Percentiles rank a stretch among this genome's conserved stretches.
Evolutionary conservation across 2,888 invertebrate species (phyloP).

Genomic region (Quadroppia sp.): DNA sequence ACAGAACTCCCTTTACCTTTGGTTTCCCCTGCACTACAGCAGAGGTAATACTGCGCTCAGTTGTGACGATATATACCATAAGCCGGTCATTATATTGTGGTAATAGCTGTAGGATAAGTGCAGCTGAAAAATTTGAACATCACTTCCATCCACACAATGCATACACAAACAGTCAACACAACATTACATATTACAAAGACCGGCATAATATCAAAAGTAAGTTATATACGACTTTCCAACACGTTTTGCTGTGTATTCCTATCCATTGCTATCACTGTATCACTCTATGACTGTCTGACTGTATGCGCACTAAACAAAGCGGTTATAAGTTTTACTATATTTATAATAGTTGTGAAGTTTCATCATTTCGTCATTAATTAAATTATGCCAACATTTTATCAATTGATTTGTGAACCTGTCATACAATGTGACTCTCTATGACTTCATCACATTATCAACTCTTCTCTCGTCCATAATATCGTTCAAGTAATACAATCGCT

Average conservation of each 20-base stretch:
- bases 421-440: too few relatives aligned
- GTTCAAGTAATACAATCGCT: too few relatives aligned
- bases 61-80: constrained; percentile 25
- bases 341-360: too few relatives aligned
- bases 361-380: constrained; percentile 18
- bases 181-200: constrained; percentile 10
- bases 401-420: too few relatives aligned
- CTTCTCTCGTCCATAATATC: too few relatives aligned
- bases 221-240: constrained; percentile 31
- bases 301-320: constrained; percentile 11
- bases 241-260: not conserved
- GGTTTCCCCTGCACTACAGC: not conserved
- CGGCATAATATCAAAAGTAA: not conserved
- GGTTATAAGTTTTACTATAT: too few relatives aligned
- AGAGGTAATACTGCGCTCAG: not conserved
- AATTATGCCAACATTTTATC: not conserved
- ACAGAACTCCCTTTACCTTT: constrained; percentile 13
- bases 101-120: constrained; percentile 33
- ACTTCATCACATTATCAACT: too few relatives aligned
- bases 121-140: constrained; percentile 33
- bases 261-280: too few relatives aligned
- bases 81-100: constrained; percentile 31
- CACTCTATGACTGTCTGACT: not conserved
- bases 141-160: constrained; percentile 27
- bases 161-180: constrained; percentile 22